Conservation (phyloP, 1,140 invertebrate species). For the Brachionus calyciflorus region DNA sequence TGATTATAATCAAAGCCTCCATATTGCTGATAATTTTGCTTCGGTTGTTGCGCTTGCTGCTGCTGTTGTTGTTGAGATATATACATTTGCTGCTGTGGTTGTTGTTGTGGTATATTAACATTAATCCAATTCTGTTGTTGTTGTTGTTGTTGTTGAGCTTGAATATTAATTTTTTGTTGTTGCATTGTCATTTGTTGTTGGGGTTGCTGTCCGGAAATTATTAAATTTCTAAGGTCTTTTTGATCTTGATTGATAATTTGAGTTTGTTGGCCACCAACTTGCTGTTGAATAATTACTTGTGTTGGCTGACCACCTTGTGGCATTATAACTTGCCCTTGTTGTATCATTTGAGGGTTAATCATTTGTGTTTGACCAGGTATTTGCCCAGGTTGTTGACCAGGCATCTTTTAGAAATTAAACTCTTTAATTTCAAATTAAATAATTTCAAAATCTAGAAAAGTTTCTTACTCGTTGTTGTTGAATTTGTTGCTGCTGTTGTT, state of each 20-base stretch:
- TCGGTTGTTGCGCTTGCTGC: constrained; percentile 1
- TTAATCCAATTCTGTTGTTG: neutral
- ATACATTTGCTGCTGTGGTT: neutral
- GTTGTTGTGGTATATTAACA: neutral
- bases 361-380: too few relatives aligned
- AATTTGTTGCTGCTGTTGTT: constrained; percentile 15
- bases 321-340: neutral
- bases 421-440: neutral
- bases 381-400: neutral
- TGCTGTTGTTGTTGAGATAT: neutral
- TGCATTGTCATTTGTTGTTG: constrained; percentile 2
- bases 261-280: too few relatives aligned
- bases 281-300: neutral
- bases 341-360: neutral
- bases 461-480: neutral
- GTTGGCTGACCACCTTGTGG: neutral
- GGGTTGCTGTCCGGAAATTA: neutral
- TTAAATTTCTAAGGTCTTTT: neutral
- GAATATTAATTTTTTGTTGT: neutral
- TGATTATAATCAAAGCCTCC: neutral
- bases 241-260: constrained; percentile 23
- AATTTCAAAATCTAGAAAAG: neutral
- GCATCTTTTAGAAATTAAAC: neutral
- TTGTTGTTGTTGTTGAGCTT: neutral
- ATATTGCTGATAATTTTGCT: constrained; percentile 32